Base-by-base conservation (phyloP, 2,113 vertebrate species). In the Chinchilla lanigera region DNA sequence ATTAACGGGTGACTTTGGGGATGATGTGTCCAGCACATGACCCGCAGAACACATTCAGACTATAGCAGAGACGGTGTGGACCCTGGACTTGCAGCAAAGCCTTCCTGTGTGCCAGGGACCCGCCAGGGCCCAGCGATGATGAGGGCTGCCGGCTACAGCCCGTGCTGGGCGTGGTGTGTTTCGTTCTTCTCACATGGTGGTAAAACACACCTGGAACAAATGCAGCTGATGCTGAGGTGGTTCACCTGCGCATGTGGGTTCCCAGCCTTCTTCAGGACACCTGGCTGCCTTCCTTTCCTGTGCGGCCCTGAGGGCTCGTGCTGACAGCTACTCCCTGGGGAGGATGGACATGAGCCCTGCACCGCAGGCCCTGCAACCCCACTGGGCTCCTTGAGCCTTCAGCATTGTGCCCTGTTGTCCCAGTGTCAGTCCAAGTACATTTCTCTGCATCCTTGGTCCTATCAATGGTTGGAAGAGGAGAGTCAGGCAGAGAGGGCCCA, bases 291-390 rank as follows among this genome's bases (percentile, higher is more conserved):
- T 50, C 47, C n/a, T 33, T 3, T 71, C 67, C 44, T 35, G 24
- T 0, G 33, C 7, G 75, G 20, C 22, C 38, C 63, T 0, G 5
- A 0, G 4, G 50, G 50, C n/a, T 75, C 7, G 0, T 38, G 80
- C 30, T 5, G 12, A 24, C n/a, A 69, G 1, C 41, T 7, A 2
- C 11, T 67, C 13, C 47, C 47, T 20, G 16, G 38, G 38, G 9
- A 0, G 6, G 20, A 19, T 13, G 5, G 22, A 1, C 1, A 2
- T 11, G 2, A 0, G 1, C 24, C 30, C 20, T 35, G 35, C 16
- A 30, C 26, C 26, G 3, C 67, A 30, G 52, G 52, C 5, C 35
- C 50, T 35, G 30, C 7, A 9, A 35, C 26, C 65, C 7, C 38
- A 9, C 50, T 38, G 58, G 12, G 16, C 7, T 87, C 7, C 0